Percentiles rank a stretch among this genome's conserved stretches.
Evolutionary conservation across 2,888 invertebrate species (phyloP).

Genomic region (Drosophila dives): DNA sequence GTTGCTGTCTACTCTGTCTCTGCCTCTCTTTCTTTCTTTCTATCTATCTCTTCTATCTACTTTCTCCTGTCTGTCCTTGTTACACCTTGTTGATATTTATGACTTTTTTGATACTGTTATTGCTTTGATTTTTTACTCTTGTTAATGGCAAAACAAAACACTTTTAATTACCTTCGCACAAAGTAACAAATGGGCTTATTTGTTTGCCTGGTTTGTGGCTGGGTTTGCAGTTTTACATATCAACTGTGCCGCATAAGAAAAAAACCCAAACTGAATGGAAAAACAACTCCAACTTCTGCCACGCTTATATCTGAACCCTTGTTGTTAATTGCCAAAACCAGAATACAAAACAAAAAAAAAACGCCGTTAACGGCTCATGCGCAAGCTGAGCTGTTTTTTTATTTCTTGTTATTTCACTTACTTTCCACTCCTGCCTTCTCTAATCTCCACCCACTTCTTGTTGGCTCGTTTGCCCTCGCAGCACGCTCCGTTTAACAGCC

Average conservation of each 20-base stretch:
- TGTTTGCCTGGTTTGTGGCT: neutral
- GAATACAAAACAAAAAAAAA: slow-evolving; percentile 34
- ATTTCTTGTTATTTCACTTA: slow-evolving; percentile 17
- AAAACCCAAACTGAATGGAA: slow-evolving; percentile 27
- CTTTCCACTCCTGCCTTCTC: neutral
- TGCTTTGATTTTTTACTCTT: slow-evolving; percentile 35
- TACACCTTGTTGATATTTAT: slow-evolving; percentile 16
- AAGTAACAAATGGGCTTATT: slow-evolving; percentile 4
- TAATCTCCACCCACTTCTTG: neutral
- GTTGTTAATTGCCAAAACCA: slow-evolving; percentile 74
- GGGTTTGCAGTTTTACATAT: slow-evolving; percentile 35
- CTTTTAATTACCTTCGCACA: slow-evolving; percentile 63
- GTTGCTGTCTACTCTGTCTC: neutral
- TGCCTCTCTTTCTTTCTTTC: neutral
- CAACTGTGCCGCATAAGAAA: slow-evolving; percentile 44
- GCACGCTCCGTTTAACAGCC: slow-evolving; percentile 75
- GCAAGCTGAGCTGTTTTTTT: slow-evolving; percentile 46
- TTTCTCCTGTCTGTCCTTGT: neutral
- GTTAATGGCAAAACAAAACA: slow-evolving; percentile 60
- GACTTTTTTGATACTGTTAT: slow-evolving; percentile 16
- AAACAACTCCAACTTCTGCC: slow-evolving; percentile 12
- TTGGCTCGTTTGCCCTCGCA: slow-evolving; percentile 52
- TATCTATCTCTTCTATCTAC: slow-evolving; percentile 3
- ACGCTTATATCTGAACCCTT: slow-evolving; percentile 40
- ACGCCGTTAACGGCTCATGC: slow-evolving; percentile 29